phyloP scores from a whole-genome alignment of 2,113 vertebrate species.

The Deroptyus accipitrinus region DNA sequence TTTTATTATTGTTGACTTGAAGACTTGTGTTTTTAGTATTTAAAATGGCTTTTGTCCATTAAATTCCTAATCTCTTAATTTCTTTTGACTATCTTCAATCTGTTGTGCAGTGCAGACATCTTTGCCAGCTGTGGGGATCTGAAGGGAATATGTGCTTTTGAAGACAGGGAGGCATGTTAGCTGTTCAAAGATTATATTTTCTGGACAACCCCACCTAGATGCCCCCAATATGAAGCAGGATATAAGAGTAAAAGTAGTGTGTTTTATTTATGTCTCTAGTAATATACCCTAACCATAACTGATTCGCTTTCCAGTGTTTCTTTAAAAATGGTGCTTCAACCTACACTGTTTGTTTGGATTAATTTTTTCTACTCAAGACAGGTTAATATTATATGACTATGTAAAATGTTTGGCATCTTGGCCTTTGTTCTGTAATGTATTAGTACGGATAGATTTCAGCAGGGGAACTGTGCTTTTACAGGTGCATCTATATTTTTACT shows the following conservation, averaged over 20 bases:
- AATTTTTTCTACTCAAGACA: neutral
- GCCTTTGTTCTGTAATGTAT: neutral
- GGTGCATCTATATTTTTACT: neutral
- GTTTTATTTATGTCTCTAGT: neutral
- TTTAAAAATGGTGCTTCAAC: neutral
- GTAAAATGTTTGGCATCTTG: neutral
- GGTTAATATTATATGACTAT: neutral
- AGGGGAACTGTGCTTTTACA: neutral
- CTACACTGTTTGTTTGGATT: neutral
- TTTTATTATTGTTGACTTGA: neutral
- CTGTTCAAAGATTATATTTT: neutral
- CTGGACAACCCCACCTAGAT: neutral
- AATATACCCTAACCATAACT: neutral
- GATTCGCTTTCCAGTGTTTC: neutral
- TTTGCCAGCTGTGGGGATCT: neutral
- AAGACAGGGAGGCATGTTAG: neutral
- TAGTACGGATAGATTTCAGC: neutral
- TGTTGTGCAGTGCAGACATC: neutral
- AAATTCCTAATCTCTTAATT: neutral
- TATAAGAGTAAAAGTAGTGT: neutral
- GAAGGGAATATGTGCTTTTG: neutral
- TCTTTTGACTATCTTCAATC: neutral
- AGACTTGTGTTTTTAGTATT: neutral
- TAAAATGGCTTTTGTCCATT: neutral
- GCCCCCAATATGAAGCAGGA: neutral